Evolutionary conservation across 2,888 invertebrate genomes (phyloP).

Genomic region (Cinara cedri): DNA sequence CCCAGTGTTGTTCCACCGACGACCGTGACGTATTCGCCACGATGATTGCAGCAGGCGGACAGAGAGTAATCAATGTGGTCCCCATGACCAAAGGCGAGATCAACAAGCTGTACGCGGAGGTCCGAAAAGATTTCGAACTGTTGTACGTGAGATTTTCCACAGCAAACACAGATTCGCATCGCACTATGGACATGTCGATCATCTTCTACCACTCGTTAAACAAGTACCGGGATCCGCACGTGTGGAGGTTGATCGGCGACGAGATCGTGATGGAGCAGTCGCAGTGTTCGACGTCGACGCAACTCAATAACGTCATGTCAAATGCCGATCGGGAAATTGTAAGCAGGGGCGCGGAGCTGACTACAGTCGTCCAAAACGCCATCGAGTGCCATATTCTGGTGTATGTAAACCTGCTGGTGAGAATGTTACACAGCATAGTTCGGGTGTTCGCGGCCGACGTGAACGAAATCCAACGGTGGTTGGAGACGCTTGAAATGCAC

Average conservation of each 20-base stretch:
- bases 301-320: neutral
- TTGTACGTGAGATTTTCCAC: neutral
- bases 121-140: neutral
- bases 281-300: neutral
- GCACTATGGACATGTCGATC: neutral
- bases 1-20: neutral
- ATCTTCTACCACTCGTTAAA: neutral
- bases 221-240: neutral
- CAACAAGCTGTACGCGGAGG: neutral
- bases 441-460: neutral
- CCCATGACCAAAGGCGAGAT: neutral
- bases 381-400: neutral
- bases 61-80: neutral
- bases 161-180: neutral
- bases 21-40: neutral
- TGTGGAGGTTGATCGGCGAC: constrained; percentile 19
- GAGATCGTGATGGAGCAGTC: neutral
- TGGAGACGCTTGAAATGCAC: no score
- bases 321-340: neutral
- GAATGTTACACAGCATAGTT: neutral
- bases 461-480: neutral
- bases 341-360: neutral
- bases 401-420: neutral
- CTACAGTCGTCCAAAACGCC: neutral
- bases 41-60: neutral